These are phyloP conservation scores for Austrofundulus limnaeus DNA, from an alignment of 2,113 vertebrate genomes.

Conservation along the genomic window DNA sequence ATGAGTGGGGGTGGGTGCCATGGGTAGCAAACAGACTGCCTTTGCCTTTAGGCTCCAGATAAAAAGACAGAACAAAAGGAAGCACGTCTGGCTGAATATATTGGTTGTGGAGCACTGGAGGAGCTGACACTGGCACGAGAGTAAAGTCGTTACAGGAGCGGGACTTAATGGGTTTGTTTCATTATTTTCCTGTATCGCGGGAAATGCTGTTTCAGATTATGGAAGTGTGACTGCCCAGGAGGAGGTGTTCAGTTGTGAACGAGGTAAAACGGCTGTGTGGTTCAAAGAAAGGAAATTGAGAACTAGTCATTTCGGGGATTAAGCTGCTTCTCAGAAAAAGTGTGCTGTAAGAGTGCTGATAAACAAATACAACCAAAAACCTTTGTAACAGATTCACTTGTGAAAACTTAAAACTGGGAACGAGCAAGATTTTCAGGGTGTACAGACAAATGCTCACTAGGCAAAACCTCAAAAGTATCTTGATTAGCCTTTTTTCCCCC, in stretches of 20 bases:
- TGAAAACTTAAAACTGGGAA: too few relatives aligned
- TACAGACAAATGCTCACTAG: too few relatives aligned
- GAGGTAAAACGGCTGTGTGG: slow-evolving; percentile 37
- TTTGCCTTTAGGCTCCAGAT: slow-evolving; percentile 41
- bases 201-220: slow-evolving; percentile 9
- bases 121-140: slow-evolving; percentile 19
- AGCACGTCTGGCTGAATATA: slow-evolving; percentile 34
- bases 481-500: too few relatives aligned
- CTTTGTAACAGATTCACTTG: too few relatives aligned
- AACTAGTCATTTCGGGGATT: not conserved
- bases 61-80: slow-evolving; percentile 52
- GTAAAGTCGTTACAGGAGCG: slow-evolving; percentile 9
- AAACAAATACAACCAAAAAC: too few relatives aligned
- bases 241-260: slow-evolving; percentile 33
- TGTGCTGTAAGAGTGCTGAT: too few relatives aligned
- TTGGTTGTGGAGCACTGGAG: slow-evolving; percentile 11
- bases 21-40: slow-evolving; percentile 39
- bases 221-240: slow-evolving; percentile 14
- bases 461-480: too few relatives aligned
- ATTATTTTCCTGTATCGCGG: not conserved
- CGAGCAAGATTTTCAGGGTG: too few relatives aligned
- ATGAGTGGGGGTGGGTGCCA: slow-evolving; percentile 26
- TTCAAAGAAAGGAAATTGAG: slow-evolving; percentile 28
- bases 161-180: slow-evolving; percentile 15
- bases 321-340: too few relatives aligned